These are phyloP conservation scores for Corvus moneduloides DNA, from an alignment of 2,113 vertebrate species.

Conservation along the genomic window DNA sequence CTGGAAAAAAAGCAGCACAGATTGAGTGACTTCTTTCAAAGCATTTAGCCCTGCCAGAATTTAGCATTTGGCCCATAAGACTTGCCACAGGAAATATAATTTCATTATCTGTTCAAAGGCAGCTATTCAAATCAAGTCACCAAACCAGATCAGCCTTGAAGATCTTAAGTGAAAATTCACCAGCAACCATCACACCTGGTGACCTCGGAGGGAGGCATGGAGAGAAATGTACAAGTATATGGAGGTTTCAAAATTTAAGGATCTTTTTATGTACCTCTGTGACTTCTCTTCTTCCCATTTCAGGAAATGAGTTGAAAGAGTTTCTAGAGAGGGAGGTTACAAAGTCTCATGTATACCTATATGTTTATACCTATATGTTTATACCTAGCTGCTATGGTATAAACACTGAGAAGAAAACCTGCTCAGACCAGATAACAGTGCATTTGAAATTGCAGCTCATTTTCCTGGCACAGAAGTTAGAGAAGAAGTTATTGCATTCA, in stretches of 20 bases:
- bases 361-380: too few species aligned
- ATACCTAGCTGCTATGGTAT: neutral
- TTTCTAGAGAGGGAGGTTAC: neutral
- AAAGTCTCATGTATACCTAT: neutral
- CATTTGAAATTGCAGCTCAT: neutral
- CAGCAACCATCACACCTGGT: neutral
- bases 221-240: neutral
- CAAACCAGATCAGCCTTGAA: neutral
- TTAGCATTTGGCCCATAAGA: neutral
- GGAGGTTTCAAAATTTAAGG: neutral
- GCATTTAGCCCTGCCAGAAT: neutral
- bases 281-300: neutral
- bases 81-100: neutral
- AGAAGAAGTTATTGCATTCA: neutral
- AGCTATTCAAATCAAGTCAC: neutral
- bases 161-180: neutral
- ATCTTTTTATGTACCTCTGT: neutral
- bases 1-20: constrained; percentile 63
- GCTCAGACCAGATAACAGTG: neutral
- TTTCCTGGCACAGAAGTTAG: neutral
- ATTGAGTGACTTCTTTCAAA: neutral
- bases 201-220: neutral
- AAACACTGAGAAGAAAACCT: neutral
- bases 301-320: neutral
- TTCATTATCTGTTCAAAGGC: neutral